Evolutionary conservation across 1,140 invertebrate genomes (phyloP).

Genomic region (Nasonia vitripennis): DNA sequence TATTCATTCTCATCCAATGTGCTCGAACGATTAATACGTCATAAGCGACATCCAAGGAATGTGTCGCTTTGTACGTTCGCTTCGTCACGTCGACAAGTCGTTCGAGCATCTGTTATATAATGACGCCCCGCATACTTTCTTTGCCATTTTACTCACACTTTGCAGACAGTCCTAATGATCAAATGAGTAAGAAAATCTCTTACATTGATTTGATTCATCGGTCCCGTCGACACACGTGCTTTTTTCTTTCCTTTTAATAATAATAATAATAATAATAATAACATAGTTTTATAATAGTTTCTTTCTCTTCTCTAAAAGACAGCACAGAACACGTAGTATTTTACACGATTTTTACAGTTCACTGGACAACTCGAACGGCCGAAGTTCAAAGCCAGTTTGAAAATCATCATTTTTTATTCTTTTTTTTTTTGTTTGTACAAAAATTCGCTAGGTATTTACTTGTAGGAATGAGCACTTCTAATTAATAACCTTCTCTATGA

Average conservation of each 20-base stretch:
- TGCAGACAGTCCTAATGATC: background rate
- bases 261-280: conserved; percentile 32
- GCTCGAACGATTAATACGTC: conserved; percentile 14
- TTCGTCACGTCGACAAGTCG: background rate
- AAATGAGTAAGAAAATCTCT: background rate
- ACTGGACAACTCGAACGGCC: background rate
- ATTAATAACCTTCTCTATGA: background rate
- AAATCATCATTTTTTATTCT: background rate
- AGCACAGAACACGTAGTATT: conserved; percentile 31
- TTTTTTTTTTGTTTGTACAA: conserved; percentile 56
- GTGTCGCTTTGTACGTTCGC: no score
- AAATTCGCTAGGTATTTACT: conserved; percentile 56
- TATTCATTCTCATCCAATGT: conserved; percentile 19
- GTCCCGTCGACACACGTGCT: background rate
- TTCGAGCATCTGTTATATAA: conserved; percentile 15
- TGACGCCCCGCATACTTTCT: background rate
- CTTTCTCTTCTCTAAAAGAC: conserved; percentile 21
- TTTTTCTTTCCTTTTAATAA: conserved; percentile 10
- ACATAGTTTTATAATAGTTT: conserved; percentile 22
- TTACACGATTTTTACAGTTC: conserved; percentile 24
- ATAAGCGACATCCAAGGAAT: background rate
- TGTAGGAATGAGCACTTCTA: background rate
- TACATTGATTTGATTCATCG: background rate
- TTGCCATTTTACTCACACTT: background rate
- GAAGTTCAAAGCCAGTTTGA: background rate